A percentile compares a stretch with the other conserved stretches of the same genome.
Evolutionary conservation across 2,113 vertebrate species (phyloP).

Genomic region (Romanogobio albipinnatus): DNA sequence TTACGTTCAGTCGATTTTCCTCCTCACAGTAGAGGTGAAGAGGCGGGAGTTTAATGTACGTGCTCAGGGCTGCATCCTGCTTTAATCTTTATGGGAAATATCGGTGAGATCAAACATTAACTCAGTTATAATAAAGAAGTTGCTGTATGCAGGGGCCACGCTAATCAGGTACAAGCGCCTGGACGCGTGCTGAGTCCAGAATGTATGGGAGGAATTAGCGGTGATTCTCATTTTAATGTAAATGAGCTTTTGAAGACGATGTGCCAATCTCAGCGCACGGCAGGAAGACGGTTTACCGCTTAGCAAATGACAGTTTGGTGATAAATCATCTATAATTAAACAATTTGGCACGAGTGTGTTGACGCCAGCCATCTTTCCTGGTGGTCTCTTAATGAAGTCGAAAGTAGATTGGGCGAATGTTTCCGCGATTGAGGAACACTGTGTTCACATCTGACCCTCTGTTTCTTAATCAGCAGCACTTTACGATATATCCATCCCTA

Average conservation of each 20-base stretch:
- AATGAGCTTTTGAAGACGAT: constrained; percentile 77
- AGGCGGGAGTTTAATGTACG: constrained; percentile 61
- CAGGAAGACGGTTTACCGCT: constrained; percentile 68
- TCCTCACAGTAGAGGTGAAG: constrained; percentile 62
- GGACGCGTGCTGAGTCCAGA: constrained; percentile 70
- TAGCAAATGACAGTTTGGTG: constrained; percentile 72
- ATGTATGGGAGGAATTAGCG: constrained; percentile 76
- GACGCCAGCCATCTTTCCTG: constrained; percentile 63
- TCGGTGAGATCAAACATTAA: constrained; percentile 71
- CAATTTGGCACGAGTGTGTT: constrained; percentile 68
- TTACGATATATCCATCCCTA: constrained; percentile 55
- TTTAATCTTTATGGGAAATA: constrained; percentile 71
- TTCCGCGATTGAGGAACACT: constrained; percentile 43
- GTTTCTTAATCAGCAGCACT: constrained; percentile 66
- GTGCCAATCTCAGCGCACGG: constrained; percentile 69
- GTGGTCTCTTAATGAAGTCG: constrained; percentile 68
- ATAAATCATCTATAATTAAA: constrained; percentile 82
- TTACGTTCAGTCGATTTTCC: constrained; percentile 56
- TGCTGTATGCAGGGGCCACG: constrained; percentile 65
- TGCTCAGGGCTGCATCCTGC: constrained; percentile 59
- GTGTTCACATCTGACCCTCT: constrained; percentile 28
- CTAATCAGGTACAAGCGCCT: constrained; percentile 63
- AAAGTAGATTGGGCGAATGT: constrained; percentile 54
- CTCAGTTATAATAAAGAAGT: constrained; percentile 67
- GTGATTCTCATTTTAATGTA: constrained; percentile 80